Evolutionary conservation across 2,113 vertebrate genomes (phyloP).

Genomic region (Numida meleagris): DNA sequence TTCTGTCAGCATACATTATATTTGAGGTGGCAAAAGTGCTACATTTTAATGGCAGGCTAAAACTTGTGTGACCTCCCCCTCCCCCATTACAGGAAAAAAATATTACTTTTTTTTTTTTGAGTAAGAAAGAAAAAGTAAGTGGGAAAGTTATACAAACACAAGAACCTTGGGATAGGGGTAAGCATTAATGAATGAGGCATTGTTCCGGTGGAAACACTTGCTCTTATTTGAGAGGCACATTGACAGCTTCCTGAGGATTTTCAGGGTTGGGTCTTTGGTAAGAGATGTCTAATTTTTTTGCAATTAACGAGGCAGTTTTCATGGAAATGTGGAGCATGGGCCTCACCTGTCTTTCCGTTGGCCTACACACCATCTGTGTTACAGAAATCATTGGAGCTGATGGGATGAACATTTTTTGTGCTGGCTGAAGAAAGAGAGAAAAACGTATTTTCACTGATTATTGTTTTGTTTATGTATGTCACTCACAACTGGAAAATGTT

Average conservation of each 20-base stretch:
- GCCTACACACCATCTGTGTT: neutral
- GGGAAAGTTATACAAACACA: neutral
- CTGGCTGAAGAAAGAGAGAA: neutral
- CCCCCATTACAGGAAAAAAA: neutral
- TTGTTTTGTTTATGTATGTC: neutral
- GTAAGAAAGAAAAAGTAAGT: slow-evolving; percentile 12
- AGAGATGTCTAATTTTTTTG: neutral
- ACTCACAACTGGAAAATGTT: neutral
- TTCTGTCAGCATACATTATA: neutral
- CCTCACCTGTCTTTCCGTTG: neutral
- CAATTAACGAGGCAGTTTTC: neutral
- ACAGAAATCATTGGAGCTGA: neutral
- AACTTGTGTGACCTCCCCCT: neutral
- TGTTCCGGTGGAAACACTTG: neutral
- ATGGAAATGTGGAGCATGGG: neutral
- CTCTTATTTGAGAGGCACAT: neutral
- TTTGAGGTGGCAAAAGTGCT: neutral
- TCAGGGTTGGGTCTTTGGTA: neutral
- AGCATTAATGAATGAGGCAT: neutral
- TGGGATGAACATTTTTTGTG: neutral
- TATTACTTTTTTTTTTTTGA: neutral
- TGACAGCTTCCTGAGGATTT: neutral
- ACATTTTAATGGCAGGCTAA: neutral
- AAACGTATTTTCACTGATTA: neutral
- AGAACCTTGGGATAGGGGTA: neutral